Evolutionary conservation across 2,113 vertebrate species (phyloP).

Genomic region (mouse (Mus musculus)): GRCm39 chr13:53856001-53856500

Average conservation of each 20-base stretch:
- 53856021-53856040: not conserved
- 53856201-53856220: not conserved
- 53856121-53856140: not conserved
- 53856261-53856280: not conserved
- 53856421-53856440: not conserved
- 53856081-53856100: not conserved
- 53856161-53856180: too few relatives aligned
- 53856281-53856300: not conserved
- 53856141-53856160: not conserved
- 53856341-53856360: not conserved
- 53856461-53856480: not conserved
- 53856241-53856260: not conserved
- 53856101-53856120: too few relatives aligned
- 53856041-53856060: not conserved
- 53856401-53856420: not conserved
- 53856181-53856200: too few relatives aligned
- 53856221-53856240: not conserved
- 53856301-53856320: too few relatives aligned
- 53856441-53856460: not conserved
- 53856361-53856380: not conserved
- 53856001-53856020: not conserved
- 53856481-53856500: not conserved
- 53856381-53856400: not conserved
- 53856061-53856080: not conserved
- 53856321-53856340: not conserved